Base-by-base conservation (phyloP, 2,888 invertebrate genomes). In the Cryptocheilus praepositus region DNA sequence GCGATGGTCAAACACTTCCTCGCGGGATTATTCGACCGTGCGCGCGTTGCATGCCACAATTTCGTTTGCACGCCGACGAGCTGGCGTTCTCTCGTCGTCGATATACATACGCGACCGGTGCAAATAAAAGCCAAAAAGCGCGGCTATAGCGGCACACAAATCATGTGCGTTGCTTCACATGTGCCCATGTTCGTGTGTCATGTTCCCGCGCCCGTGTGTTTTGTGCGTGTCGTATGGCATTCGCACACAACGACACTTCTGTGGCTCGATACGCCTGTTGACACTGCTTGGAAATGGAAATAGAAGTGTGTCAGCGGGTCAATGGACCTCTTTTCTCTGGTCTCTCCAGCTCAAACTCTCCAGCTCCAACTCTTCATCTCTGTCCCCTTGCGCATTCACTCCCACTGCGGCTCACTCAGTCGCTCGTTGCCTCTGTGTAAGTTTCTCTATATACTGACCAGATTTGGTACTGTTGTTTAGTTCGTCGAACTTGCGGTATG, bases 251-350 rank as follows among this genome's bases (percentile, higher is more conserved):
- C 18, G 49, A 5, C 18, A 13, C 2, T 18, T n/a, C 16, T 18
- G 49, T 49, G 49, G 54, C 46, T 53, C 65, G 61, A 67, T 72
- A 58, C 67, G 60, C 46, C 52, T 60, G 44, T 53, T 67, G 64
- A 66, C 78, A 70, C 25, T 21, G 60, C 55, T 73, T 69, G 73
- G 61, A 80, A 80, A 78, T 78, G 76, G 80, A 79, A 83, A 79
- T 75, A 76, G 63, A 85, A 84, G 85, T 85, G 72, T 84, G 85
- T 76, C 83, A 85, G 64, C 72, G 69, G 83, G 81, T 84, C 84
- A 81, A 81, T 76, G 83, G 77, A 81, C 73, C 76, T 76, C 67
- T 76, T 75, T 71, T 43, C 53, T 18, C 49, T 19, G 55, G 18
- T 18, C 45, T 46, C 52, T 55, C 43, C 28, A 16, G 36, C 56